These are phyloP conservation scores for Chionomys nivalis DNA, from an alignment of 2,113 vertebrate species.

Conservation along the genomic window DNA sequence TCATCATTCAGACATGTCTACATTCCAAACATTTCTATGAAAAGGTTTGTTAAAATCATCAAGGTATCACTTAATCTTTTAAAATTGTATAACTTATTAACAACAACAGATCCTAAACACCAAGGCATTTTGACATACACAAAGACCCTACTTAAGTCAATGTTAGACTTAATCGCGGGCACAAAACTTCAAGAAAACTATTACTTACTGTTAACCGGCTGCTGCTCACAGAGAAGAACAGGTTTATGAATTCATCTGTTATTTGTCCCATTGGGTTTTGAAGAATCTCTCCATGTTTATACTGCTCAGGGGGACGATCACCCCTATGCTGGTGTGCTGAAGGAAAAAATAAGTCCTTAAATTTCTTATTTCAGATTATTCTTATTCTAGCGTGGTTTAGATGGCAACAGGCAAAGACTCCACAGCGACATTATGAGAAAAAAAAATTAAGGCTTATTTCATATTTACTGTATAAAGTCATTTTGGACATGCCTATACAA, in stretches of 20 bases:
- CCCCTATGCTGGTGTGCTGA: slow-evolving; percentile 79
- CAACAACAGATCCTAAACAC: background rate
- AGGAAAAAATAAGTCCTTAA: slow-evolving; percentile 76
- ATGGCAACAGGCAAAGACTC: slow-evolving; percentile 72
- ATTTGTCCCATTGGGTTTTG: slow-evolving; percentile 80
- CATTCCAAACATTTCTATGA: slow-evolving; percentile 30
- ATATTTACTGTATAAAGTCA: slow-evolving; percentile 88
- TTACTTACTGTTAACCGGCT: slow-evolving; percentile 86
- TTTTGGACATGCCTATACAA: slow-evolving; percentile 88
- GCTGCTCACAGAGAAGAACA: slow-evolving; percentile 85
- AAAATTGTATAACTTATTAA: background rate
- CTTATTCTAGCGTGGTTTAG: slow-evolving; percentile 71
- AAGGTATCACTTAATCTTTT: background rate
- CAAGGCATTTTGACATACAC: background rate
- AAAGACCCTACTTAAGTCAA: slow-evolving; percentile 49
- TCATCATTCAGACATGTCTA: slow-evolving; percentile 25
- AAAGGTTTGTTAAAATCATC: slow-evolving; percentile 32
- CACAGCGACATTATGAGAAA: slow-evolving; percentile 74
- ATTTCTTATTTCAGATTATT: slow-evolving; percentile 67
- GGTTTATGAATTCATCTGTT: slow-evolving; percentile 84
- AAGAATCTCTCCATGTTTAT: slow-evolving; percentile 58
- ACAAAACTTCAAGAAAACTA: slow-evolving; percentile 83
- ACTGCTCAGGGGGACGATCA: slow-evolving; percentile 77
- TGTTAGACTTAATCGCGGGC: slow-evolving; percentile 57
- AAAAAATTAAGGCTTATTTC: slow-evolving; percentile 78